phyloP scores from a whole-genome alignment of 2,797 vertebrate species.

The Rhyacichthys aspro region DNA sequence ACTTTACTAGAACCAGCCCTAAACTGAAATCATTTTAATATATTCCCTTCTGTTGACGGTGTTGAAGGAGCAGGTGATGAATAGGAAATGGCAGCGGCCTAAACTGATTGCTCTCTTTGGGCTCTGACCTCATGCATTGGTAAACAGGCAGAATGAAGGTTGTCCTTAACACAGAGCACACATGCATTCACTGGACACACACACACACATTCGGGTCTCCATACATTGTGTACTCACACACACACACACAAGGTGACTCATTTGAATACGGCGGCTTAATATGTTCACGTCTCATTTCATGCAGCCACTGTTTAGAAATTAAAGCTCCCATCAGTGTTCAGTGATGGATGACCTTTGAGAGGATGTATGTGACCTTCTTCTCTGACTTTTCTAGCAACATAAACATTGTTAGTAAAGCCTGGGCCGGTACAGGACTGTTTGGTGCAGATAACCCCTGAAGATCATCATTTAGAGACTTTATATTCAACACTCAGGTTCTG shows the following conservation, averaged over 20 bases:
- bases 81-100: slow-evolving; percentile 23
- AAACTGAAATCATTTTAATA: neutral
- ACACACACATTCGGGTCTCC: neutral
- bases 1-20: neutral
- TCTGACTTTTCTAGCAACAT: neutral
- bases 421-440: too few relatives aligned
- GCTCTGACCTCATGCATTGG: slow-evolving; percentile 60
- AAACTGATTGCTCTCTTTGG: slow-evolving; percentile 40
- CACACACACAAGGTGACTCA: slow-evolving; percentile 20
- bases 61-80: neutral
- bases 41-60: neutral
- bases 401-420: neutral
- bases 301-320: slow-evolving; percentile 43
- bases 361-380: slow-evolving; percentile 4
- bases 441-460: too few relatives aligned
- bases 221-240: neutral
- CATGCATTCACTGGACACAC: slow-evolving; percentile 14
- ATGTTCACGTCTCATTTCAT: slow-evolving; percentile 47
- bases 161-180: slow-evolving; percentile 21
- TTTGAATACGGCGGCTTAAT: slow-evolving; percentile 42
- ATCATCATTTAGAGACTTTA: too few relatives aligned
- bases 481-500: too few relatives aligned
- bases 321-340: slow-evolving; percentile 7
- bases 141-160: slow-evolving; percentile 36
- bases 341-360: slow-evolving; percentile 31